phyloP scores from a whole-genome alignment of 2,797 vertebrate genomes.

The Peromyscus nudipes region DNA sequence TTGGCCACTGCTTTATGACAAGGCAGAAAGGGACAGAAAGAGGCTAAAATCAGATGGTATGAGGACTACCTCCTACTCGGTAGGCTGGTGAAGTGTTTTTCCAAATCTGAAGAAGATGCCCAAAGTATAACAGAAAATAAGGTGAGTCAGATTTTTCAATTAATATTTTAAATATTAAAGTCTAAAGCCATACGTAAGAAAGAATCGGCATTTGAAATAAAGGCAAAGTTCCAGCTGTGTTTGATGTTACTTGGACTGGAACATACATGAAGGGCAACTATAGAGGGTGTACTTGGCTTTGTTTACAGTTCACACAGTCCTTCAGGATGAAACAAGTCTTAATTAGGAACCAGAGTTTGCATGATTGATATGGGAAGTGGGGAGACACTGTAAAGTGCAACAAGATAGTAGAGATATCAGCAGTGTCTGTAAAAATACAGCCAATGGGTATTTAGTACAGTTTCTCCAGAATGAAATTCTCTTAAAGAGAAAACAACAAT shows the following conservation, averaged over 20 bases:
- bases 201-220: not conserved
- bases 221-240: not conserved
- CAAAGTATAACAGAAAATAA: not conserved
- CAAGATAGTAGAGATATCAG: not conserved
- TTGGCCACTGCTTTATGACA: not conserved
- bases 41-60: not conserved
- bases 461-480: not conserved
- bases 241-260: not conserved
- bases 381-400: not conserved
- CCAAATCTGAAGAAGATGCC: not conserved
- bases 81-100: not conserved
- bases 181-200: not conserved
- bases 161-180: not conserved
- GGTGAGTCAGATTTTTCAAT: constrained; percentile 12
- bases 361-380: not conserved
- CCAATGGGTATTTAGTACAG: not conserved
- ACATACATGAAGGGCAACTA: rapidly evolving
- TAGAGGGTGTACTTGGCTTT: not conserved
- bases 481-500: not conserved
- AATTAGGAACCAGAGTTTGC: not conserved
- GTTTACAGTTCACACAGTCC: not conserved
- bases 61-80: not conserved
- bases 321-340: not conserved
- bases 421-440: not conserved
- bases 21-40: not conserved